A percentile compares a stretch with the other conserved stretches of the same genome.
These are phyloP conservation scores for Bubalus kerabau DNA, from an alignment of 2,113 vertebrate genomes.

Conservation along the genomic window DNA sequence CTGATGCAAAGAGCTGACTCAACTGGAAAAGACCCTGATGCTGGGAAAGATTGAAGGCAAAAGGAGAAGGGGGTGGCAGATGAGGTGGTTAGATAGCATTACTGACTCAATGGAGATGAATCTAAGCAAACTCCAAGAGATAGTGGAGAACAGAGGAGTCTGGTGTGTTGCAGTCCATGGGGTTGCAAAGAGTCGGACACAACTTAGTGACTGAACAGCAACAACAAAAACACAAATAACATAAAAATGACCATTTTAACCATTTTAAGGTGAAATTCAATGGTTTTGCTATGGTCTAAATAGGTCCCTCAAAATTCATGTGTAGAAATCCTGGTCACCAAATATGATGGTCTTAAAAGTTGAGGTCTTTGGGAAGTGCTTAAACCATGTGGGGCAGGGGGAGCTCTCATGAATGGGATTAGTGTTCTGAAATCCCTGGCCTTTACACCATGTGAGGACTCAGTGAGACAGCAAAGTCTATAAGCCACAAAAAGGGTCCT, in stretches of 20 bases:
- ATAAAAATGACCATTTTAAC: neutral
- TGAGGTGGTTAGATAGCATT: neutral
- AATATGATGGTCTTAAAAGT: neutral
- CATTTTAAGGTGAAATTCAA: neutral
- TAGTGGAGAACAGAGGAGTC: neutral
- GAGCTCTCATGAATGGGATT: neutral
- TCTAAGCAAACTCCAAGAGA: neutral
- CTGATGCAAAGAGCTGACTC: neutral
- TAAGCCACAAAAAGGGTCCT: neutral
- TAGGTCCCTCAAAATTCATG: neutral
- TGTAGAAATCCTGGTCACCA: neutral
- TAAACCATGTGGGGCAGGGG: neutral
- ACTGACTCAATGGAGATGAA: neutral
- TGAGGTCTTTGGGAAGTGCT: neutral
- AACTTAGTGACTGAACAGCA: neutral
- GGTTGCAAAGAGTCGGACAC: neutral
- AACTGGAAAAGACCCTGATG: neutral
- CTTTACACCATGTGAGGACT: neutral
- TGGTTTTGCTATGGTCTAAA: neutral
- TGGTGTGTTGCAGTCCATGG: neutral
- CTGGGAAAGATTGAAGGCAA: neutral
- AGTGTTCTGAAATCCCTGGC: neutral
- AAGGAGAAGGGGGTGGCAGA: neutral
- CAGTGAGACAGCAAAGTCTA: neutral
- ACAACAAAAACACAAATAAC: neutral